Conservation (phyloP, 2,113 vertebrate genomes). For the Cryptomyrus ogoouensis region DNA sequence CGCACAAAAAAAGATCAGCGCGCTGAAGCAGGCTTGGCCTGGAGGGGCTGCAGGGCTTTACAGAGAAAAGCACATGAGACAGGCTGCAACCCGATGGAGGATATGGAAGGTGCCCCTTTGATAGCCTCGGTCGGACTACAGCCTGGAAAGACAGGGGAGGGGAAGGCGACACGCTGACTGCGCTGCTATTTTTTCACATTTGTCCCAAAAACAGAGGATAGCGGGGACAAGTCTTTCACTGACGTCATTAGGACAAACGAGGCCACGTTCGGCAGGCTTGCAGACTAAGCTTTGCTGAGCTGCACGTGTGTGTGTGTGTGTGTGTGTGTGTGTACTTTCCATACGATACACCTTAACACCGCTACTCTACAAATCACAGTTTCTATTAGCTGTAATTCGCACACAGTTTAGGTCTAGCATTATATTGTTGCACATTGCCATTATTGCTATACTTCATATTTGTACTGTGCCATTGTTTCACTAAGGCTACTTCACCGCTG, state of each 20-base stretch:
- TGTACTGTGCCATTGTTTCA: neutral
- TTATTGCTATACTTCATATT: neutral
- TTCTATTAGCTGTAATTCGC: neutral
- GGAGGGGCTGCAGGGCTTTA: neutral
- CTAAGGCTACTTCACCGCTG: neutral
- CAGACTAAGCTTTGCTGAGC: slow-evolving; percentile 23
- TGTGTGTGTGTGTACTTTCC: neutral
- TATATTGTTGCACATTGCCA: neutral
- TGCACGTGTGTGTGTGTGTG: neutral
- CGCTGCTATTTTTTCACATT: neutral
- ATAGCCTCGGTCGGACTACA: neutral
- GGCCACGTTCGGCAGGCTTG: slow-evolving; percentile 23
- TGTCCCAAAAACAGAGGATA: neutral
- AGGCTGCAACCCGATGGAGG: neutral
- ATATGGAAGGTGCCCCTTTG: neutral
- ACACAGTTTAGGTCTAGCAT: neutral
- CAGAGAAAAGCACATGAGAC: neutral
- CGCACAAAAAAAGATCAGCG: neutral
- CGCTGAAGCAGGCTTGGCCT: neutral
- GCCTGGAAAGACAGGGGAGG: neutral
- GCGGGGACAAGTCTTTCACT: neutral
- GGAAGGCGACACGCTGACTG: neutral
- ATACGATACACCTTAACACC: neutral
- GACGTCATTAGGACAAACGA: neutral
- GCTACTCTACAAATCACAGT: neutral